phyloP scores from a whole-genome alignment of 2,113 vertebrate species.

The Eonycteris spelaea region DNA sequence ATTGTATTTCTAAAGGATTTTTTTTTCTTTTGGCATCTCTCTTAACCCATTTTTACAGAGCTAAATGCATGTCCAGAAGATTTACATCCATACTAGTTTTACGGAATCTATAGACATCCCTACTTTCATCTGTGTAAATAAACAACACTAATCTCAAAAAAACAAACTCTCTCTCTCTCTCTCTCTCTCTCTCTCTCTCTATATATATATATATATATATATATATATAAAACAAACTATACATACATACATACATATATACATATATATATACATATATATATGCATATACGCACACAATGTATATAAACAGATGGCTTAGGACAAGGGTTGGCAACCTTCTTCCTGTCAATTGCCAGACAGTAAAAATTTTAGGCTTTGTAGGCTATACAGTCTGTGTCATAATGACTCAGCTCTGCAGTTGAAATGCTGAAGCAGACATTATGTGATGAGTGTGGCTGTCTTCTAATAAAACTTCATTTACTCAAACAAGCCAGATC shows the following conservation, averaged over 20 bases:
- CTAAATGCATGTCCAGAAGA: neutral
- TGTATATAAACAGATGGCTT: neutral
- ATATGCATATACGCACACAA: too few relatives aligned
- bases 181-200: too few relatives aligned
- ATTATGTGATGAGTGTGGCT: neutral
- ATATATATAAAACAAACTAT: too few relatives aligned
- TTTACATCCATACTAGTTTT: neutral
- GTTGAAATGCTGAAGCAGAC: neutral
- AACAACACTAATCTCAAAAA: neutral
- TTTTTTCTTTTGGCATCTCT: neutral
- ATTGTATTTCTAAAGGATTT: neutral
- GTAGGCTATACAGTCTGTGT: neutral
- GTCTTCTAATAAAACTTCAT: neutral
- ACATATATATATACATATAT: too few relatives aligned
- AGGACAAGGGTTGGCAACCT: neutral
- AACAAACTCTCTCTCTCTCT: neutral
- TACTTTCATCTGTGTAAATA: neutral
- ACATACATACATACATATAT: too few relatives aligned
- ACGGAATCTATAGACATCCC: neutral
- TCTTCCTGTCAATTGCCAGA: neutral
- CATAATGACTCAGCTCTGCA: neutral
- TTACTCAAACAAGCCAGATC: neutral
- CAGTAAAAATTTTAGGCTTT: neutral
- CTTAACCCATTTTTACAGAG: neutral
- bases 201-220: too few relatives aligned